These are phyloP conservation scores for Conger conger DNA, from an alignment of 2,113 vertebrate species.

Conservation along the genomic window DNA sequence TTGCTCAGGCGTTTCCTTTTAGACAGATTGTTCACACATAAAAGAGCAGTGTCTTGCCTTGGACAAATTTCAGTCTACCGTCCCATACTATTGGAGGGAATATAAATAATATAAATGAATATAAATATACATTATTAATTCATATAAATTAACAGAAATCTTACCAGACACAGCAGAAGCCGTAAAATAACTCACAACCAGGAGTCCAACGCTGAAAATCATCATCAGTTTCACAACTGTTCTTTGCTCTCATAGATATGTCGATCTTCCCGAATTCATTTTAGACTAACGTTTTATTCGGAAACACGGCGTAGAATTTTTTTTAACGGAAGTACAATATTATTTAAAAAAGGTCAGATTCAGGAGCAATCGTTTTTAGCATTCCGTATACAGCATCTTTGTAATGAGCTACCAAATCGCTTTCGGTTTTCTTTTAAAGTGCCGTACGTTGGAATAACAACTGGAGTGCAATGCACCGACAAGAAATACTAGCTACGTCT, in stretches of 20 bases:
- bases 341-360: neutral
- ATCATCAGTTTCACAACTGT: conserved; percentile 20
- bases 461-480: neutral
- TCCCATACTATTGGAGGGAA: too few species aligned
- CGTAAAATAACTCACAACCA: conserved; percentile 49
- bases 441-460: neutral
- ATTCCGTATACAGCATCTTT: neutral
- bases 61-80: too few species aligned
- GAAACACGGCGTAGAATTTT: neutral
- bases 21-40: too few species aligned
- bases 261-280: conserved; percentile 4
- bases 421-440: conserved; percentile 68
- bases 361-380: neutral
- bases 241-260: neutral
- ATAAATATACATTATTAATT: too few species aligned
- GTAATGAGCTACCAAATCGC: conserved; percentile 14
- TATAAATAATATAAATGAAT: too few species aligned
- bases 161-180: conserved; percentile 55
- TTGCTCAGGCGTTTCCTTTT: too few species aligned
- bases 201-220: conserved; percentile 21
- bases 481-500: neutral
- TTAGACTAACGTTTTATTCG: neutral
- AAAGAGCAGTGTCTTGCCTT: too few species aligned
- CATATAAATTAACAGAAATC: too few species aligned
- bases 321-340: neutral